A percentile compares a stretch with the other conserved stretches of the same genome.
These are phyloP conservation scores for Scaeva pyrastri DNA, from an alignment of 2,888 invertebrate species.

Conservation along the genomic window DNA sequence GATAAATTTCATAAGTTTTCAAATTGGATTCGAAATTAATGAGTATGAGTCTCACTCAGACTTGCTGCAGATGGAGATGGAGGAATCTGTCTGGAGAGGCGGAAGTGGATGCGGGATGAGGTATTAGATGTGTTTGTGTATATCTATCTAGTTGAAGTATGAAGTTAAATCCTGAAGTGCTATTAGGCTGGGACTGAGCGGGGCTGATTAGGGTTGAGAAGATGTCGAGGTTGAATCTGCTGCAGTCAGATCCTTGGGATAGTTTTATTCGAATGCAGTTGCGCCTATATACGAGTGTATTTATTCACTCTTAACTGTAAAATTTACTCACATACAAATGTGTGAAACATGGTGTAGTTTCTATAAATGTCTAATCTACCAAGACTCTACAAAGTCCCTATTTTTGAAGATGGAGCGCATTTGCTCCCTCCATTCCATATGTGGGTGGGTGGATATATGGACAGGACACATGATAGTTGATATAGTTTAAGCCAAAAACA, in stretches of 20 bases:
- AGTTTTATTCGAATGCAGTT: constrained; percentile 57
- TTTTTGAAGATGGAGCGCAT: neutral
- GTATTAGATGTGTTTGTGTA: neutral
- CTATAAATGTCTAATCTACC: neutral
- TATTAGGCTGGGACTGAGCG: too few species aligned
- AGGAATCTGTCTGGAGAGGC: constrained; percentile 19
- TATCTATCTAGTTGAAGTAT: neutral
- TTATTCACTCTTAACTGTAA: neutral
- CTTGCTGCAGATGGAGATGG: neutral
- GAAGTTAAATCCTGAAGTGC: neutral
- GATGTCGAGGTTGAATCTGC: too few species aligned
- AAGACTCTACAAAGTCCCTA: neutral
- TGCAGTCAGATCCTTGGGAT: constrained; percentile 48
- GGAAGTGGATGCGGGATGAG: too few species aligned
- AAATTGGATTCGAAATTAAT: constrained; percentile 74
- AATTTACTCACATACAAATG: neutral
- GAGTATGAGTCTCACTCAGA: constrained; percentile 70
- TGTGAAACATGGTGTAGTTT: constrained; percentile 17
- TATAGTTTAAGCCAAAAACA: neutral
- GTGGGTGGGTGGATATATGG: neutral
- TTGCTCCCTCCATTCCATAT: too few species aligned
- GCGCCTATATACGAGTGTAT: constrained; percentile 48
- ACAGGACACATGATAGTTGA: neutral
- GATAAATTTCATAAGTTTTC: constrained; percentile 76
- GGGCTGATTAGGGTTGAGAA: neutral